Evolutionary conservation across 2,888 invertebrate genomes (phyloP), one percentile per base, ranked within the genome.

Genomic region (Choristoneura rosaceana): DNA sequence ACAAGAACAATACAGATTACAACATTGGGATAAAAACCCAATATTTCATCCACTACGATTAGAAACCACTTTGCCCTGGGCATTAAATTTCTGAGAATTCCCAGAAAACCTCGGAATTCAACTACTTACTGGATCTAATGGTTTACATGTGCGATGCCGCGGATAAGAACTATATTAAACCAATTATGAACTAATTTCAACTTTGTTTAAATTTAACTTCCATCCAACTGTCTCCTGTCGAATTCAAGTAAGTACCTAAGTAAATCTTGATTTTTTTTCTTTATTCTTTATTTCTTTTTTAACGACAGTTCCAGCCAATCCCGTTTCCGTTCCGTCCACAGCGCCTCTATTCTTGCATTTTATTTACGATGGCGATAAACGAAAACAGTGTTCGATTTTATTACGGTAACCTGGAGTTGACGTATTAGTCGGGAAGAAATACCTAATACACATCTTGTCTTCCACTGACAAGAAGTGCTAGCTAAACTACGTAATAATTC

Each of bases 341-440:
- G 17, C 17, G 45, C 45, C 12, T 52, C 10, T 55, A 41, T 66
- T 25, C 43, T 47, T 15, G n/a, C 34, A 52, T 62, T 67, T 62
- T 71, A 66, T 67, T 71, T 71, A 71, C 25, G 58, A 8, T n/a
- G 47, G 7, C 55, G 38, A 45, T 71, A 58, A 67, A 68, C 25
- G 15, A 58, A 71, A 71, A 59, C 59, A 17, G 55, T 41, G 50
- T 41, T 43, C 47, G 12, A 55, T 41, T 68, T 71, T 47, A 68
- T 67, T 12, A 38, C 47, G 14, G 66, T 34, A 45, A 65, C 34
- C 45, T 38, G 66, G 14, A 34, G 12, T 25, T 12, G 25, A 55
- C 55, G 55, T 55, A 55, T 10, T 25, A 25, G 12, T 25, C 7
- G 55, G 25, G 25, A 55, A 52, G 25, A 25, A 17, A 25, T 25